These are phyloP conservation scores for Haemorhous mexicanus DNA, from an alignment of 2,113 vertebrate species.

Conservation along the genomic window DNA sequence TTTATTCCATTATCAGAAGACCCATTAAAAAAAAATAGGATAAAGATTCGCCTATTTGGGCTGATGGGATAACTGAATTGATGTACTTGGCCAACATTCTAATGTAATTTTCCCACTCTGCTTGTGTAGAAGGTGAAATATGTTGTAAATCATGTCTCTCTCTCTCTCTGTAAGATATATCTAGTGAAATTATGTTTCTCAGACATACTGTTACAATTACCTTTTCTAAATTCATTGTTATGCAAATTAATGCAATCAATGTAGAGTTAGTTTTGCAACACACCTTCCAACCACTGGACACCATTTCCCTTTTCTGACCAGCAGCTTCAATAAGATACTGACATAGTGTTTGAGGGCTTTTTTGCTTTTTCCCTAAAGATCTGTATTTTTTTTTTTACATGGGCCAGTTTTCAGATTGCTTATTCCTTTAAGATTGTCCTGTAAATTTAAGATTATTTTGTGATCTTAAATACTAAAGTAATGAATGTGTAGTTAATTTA, in stretches of 20 bases:
- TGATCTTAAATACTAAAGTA: slow-evolving; percentile 5
- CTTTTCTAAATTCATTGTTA: neutral
- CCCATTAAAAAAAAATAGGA: neutral
- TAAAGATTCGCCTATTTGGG: neutral
- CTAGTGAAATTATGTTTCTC: slow-evolving; percentile 62
- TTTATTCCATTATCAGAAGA: neutral
- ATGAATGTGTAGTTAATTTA: neutral
- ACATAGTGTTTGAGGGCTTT: neutral
- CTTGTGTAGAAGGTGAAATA: slow-evolving; percentile 57
- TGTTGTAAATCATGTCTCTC: slow-evolving; percentile 52
- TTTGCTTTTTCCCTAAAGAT: slow-evolving; percentile 23
- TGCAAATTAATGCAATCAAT: neutral
- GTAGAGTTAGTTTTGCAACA: neutral
- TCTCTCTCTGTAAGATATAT: neutral
- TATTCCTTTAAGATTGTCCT: neutral
- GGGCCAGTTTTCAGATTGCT: slow-evolving; percentile 37
- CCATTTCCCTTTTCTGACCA: neutral
- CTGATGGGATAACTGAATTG: neutral
- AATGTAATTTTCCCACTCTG: slow-evolving; percentile 55
- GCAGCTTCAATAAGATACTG: neutral
- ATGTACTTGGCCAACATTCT: neutral
- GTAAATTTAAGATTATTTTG: neutral
- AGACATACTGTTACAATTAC: slow-evolving; percentile 6
- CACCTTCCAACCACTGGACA: slow-evolving; percentile 25
- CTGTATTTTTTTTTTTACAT: slow-evolving; percentile 65